Base-by-base conservation (phyloP, 2,797 vertebrate genomes). In the Pygocentrus nattereri region DNA sequence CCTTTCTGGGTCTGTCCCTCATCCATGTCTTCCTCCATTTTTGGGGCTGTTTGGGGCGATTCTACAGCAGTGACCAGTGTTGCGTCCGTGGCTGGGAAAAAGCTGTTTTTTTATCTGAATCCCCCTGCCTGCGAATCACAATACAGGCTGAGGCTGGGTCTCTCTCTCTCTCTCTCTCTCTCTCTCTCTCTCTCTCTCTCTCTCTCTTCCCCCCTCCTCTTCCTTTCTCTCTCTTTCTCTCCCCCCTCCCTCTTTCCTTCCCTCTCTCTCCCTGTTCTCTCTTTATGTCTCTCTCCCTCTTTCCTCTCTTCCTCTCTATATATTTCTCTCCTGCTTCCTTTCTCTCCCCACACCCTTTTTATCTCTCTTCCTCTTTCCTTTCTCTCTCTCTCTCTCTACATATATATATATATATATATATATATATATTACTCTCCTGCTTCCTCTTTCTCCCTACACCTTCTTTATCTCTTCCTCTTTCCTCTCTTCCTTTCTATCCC, bases 11-110 rank as follows among this genome's bases (percentile, higher is more conserved):
- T 97, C 93, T 99, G 98, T 88, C 97, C 97, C 91, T 99, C 97
- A 90, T 99, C 98, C 97, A 98, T 95, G 91, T 98, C 98, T 91
- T 99, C 98, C 95, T 99, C 98, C 98, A 99, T 99, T 92, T 78
- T 79, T 47, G 41, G 74, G 85, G 89, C 54, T 34, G 68, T 73
- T 82, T 13, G 50, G 27, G 47, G 85, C 89, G 68, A 76, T 49
- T 81, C 75, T 62, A 64, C 73, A 70, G 54, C 34, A 67, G 76
- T 81, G 70, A 86, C 82, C 79, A 86, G 85, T 62, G 70, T 79
- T 82, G 82, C 74, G 81, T 71, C 71, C 49, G 75, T 84, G 72
- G 73, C 72, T 83, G 79, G 61, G 58, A 76, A 84, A 76, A 74
- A 80, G 27, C 67, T 76, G 50, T 74, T 52, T 74, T 34, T 71